Base-by-base conservation (phyloP, 2,113 vertebrate genomes). In the Cebus imitator region DNA sequence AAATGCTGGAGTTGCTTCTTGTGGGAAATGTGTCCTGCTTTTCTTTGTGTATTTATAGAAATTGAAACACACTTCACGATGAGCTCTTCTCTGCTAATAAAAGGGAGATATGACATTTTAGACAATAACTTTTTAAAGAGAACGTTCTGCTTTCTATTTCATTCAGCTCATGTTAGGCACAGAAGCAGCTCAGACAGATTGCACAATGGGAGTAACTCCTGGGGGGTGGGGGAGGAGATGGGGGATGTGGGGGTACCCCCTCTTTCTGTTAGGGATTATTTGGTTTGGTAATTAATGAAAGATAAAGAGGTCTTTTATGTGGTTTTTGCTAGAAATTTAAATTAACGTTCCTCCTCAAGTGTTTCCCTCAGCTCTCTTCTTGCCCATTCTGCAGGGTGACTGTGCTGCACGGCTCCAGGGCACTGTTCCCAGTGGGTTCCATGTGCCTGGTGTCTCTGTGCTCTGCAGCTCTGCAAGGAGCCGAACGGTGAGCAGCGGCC, bases 11-110 rank as follows among this genome's bases (percentile, higher is more conserved):
- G 37, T 16, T 66, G 45, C 81, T 66, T 37, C 25, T 20, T 43
- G 81, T 55, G 66, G 68, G 68, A 83, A 87, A 40, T 18, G 20
- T 32, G 72, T 30, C 35, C 61, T 64, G 35, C 61, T 78, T 82
- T 61, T 78, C 91, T 97, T 82, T 35, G 81, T 91, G 40, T 55
- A 17, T 70, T 91, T 78, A 40, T 83, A 87, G 94, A 83, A 94
- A 64, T 35, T 6, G 48, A 87, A 82, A 64, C 82, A 21, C 7
- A 37, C 76, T 70, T 61, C 82, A 68, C 6, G 11, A 79, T 78
- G 82, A 66, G 91, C 70, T 87, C 87, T 5, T 2, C 25, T 50
- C 76, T 32, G 21, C 64, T 52, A 43, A 45, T n/a, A 57, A 48
- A 61, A 87, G n/a, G 52, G n/a, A 61, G 43, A 57, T 32, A 30